A percentile compares a stretch with the other conserved stretches of the same genome.
Conservation (phyloP, 53 echinoderm and acorn worm species). For the Antedon mediterranea region DNA sequence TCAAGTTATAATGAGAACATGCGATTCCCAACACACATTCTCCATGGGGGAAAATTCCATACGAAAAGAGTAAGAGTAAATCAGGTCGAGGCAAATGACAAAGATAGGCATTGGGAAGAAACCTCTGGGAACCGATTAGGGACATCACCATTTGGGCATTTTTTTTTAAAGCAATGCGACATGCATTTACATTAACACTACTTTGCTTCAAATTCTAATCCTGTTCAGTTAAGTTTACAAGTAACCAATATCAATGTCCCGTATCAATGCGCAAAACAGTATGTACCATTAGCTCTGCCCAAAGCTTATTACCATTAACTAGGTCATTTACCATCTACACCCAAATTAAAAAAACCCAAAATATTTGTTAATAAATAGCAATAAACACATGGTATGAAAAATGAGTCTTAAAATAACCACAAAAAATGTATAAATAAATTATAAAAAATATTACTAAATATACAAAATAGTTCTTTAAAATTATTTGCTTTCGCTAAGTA, state of each 20-base stretch:
- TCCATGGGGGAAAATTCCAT: neutral
- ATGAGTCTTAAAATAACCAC: neutral
- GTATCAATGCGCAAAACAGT: neutral
- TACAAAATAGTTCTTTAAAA: neutral
- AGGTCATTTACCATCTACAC: neutral
- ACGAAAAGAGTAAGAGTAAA: neutral
- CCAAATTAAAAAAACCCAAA: neutral
- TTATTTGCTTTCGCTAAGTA: neutral
- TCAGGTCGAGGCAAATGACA: neutral
- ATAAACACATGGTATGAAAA: neutral
- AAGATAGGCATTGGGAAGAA: neutral
- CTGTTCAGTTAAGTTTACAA: neutral
- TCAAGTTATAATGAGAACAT: neutral
- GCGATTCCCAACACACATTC: neutral
- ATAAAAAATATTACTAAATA: neutral
- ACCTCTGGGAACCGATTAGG: neutral
- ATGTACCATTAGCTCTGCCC: neutral
- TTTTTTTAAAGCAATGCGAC: neutral
- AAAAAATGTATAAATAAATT: neutral
- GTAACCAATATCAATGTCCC: neutral
- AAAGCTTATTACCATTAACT: neutral
- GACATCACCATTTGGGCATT: neutral
- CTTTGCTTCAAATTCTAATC: neutral
- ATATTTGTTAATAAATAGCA: neutral
- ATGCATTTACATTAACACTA: neutral